Evolutionary conservation across 2,888 invertebrate genomes (phyloP).

Genomic region (Galerucella pusilla): DNA sequence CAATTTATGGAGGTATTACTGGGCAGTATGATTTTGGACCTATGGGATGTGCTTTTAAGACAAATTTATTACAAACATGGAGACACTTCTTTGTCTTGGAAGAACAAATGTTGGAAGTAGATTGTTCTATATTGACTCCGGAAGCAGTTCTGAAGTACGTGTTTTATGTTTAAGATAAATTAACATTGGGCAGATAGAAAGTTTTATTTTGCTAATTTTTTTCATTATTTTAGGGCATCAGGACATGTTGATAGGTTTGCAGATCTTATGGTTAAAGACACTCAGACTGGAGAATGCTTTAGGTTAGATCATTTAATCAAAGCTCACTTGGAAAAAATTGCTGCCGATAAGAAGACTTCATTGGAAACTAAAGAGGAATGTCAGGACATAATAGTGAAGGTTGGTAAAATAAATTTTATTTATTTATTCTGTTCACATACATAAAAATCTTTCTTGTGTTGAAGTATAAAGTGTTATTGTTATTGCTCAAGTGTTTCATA

Average conservation of each 20-base stretch:
- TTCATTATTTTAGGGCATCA: conserved; percentile 76
- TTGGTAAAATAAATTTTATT: conserved; percentile 54
- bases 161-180: not conserved
- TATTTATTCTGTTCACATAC: not conserved
- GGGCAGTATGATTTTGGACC: conserved; percentile 99
- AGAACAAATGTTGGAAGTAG: conserved; percentile 99
- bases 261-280: conserved; percentile 99
- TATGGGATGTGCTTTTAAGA: conserved; percentile 98
- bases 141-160: conserved; percentile 90
- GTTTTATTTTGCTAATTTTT: conserved; percentile 10
- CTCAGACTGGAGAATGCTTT: conserved; percentile 96
- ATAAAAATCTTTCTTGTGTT: too few species aligned
- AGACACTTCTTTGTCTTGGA: conserved; percentile 95
- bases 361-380: conserved; percentile 78
- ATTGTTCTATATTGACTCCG: conserved; percentile 97
- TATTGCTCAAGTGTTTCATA: not conserved
- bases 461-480: not conserved
- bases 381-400: conserved; percentile 80
- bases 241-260: conserved; percentile 99
- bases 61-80: conserved; percentile 94
- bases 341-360: conserved; percentile 84
- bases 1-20: conserved; percentile 96
- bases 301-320: conserved; percentile 98
- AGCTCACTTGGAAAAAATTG: conserved; percentile 88
- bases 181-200: not conserved